Base-by-base conservation (phyloP, 2,797 vertebrate genomes). In the Periparus ater region DNA sequence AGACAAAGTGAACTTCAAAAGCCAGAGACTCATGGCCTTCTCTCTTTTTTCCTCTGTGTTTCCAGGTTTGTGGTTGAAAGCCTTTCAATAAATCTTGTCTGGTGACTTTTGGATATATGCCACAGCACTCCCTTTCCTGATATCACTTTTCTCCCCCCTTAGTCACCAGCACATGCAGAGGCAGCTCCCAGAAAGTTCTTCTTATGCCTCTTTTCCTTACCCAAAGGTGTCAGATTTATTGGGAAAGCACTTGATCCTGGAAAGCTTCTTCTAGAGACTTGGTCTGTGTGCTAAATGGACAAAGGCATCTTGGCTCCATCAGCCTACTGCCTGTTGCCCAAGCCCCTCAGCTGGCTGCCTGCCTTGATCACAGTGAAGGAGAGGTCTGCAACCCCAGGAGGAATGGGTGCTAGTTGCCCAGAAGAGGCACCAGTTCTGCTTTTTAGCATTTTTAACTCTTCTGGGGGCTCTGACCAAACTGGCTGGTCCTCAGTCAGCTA, bases 101-200 rank as follows among this genome's bases (percentile, higher is more conserved):
- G 14, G 26, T 71, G 61, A 8, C 36, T 90, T 83, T 8, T 38
- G n/a, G 29, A 72, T 42, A 15, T 21, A 13, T 38, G 29, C 42
- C 82, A 66, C 22, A 54, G 14, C 30, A 40, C 14, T 86, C 19
- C 16, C 18, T 2, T 11, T 90, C 70, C 83, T 80, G 61, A 36
- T 55, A 14, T 67, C 48, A 44, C 17, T 68, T 82, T 51, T 55
- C 22, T 36, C 29, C 61, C 67, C 27, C 17, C 7, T 29, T 27
- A 30, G 38, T n/a, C 9, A 8, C n/a, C 60, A 79, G 38, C 20
- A 44, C 5, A 12, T 8, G 13, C 0, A 1, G 19, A 29, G 15
- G 34, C 4, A 80, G n/a, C n/a, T 70, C 17, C 36, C 0, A 3
- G n/a, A 30, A 66, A 51, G 10, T 79, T 82, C 54, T 63, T 54